Evolutionary conservation across 2,888 invertebrate species (phyloP).

Genomic region (Eupithecia subumbrata): DNA sequence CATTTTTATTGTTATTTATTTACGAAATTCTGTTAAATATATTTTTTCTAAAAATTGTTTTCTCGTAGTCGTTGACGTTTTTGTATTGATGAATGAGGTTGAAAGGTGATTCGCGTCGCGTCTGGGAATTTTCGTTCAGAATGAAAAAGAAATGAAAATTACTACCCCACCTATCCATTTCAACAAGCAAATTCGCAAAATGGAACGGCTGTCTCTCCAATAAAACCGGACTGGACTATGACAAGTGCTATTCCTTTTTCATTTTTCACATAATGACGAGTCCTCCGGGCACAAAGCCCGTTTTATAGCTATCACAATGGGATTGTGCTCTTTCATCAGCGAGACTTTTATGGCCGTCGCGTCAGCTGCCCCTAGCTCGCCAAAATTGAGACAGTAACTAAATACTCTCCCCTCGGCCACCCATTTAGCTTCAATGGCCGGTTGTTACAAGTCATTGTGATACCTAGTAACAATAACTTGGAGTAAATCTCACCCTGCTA

Average conservation of each 20-base stretch:
- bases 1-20: too few species aligned
- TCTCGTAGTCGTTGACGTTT: not conserved
- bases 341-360: conserved; percentile 75
- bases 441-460: conserved; percentile 48
- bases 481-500: conserved; percentile 25
- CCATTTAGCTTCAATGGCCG: conserved; percentile 53
- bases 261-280: conserved; percentile 79
- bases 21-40: too few species aligned
- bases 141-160: not conserved
- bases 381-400: conserved; percentile 77
- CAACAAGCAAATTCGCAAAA: conserved; percentile 57
- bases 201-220: conserved; percentile 53
- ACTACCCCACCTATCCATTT: conserved; percentile 23
- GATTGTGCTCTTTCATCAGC: conserved; percentile 81
- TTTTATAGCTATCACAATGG: conserved; percentile 80
- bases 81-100: not conserved
- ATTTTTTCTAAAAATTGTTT: too few species aligned
- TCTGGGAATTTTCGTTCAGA: not conserved
- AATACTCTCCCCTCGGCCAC: conserved; percentile 55
- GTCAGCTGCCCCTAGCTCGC: conserved; percentile 71
- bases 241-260: conserved; percentile 78
- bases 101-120: not conserved
- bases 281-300: conserved; percentile 75
- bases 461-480: conserved; percentile 24
- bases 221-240: conserved; percentile 67